These are phyloP conservation scores for Prunella strophiata DNA, from an alignment of 2,797 vertebrate species.

Conservation along the genomic window DNA sequence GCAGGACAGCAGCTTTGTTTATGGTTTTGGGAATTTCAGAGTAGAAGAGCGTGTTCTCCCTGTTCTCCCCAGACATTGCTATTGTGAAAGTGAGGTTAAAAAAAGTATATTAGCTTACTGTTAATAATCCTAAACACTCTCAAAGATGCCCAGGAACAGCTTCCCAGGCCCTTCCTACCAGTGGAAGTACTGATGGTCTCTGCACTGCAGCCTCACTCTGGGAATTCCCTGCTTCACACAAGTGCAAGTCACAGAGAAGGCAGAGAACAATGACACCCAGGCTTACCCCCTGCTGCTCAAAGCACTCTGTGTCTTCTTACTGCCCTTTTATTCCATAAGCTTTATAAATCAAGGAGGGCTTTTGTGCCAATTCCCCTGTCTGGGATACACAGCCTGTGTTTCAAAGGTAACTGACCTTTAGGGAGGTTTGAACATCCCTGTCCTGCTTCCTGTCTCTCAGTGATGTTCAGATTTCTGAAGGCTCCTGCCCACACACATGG, in stretches of 20 bases:
- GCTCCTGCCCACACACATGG: background rate
- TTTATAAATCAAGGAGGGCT: background rate
- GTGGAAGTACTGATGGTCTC: background rate
- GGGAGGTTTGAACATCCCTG: background rate
- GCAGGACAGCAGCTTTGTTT: conserved; percentile 79
- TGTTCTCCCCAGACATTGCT: conserved; percentile 86
- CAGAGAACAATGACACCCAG: background rate
- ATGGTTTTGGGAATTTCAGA: conserved; percentile 83
- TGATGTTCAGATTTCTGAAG: background rate
- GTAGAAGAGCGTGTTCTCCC: conserved; percentile 85
- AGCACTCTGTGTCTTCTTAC: background rate
- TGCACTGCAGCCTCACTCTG: background rate
- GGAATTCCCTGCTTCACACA: background rate
- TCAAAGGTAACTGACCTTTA: background rate
- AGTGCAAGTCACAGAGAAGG: background rate
- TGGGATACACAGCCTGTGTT: background rate
- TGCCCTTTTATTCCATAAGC: background rate
- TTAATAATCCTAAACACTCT: background rate
- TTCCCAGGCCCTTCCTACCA: background rate
- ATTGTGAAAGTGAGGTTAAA: background rate
- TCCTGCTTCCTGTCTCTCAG: background rate
- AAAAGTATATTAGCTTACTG: background rate
- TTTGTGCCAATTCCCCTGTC: background rate
- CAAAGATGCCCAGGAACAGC: background rate
- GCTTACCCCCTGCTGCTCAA: background rate